Conservation (phyloP, 1,140 invertebrate species). For the Papilio polytes region DNA sequence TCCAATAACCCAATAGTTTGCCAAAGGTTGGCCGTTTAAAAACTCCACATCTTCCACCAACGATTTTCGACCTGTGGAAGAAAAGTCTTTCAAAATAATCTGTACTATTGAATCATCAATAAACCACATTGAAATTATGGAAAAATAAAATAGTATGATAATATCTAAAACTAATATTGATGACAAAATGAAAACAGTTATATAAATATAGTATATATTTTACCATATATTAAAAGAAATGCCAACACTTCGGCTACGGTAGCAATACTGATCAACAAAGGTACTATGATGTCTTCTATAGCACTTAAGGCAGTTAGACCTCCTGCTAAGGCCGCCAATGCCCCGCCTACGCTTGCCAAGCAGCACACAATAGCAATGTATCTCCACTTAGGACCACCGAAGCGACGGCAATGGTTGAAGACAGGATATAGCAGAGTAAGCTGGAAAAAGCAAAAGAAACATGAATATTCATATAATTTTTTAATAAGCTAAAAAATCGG, state of each 20-base stretch:
- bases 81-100: conserved; percentile 13
- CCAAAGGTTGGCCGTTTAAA: conserved; percentile 54
- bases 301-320: conserved; percentile 52
- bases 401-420: conserved; percentile 64
- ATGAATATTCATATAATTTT: neutral
- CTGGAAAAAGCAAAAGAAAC: conserved; percentile 49
- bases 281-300: conserved; percentile 59
- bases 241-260: conserved; percentile 62
- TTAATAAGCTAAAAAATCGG: neutral
- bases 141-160: too few relatives aligned
- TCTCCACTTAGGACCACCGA: conserved; percentile 61
- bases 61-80: conserved; percentile 61
- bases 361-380: conserved; percentile 53
- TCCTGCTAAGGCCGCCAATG: conserved; percentile 49
- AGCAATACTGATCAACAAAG: conserved; percentile 56
- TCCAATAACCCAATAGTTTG: conserved; percentile 59
- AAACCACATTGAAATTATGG: too few relatives aligned
- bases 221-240: conserved; percentile 74
- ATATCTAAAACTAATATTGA: too few relatives aligned
- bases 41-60: conserved; percentile 71
- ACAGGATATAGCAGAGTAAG: conserved; percentile 61
- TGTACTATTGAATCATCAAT: neutral
- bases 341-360: conserved; percentile 47
- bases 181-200: too few relatives aligned
- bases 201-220: neutral